A percentile compares a stretch with the other conserved stretches of the same genome.
Conservation (phyloP, 2,113 vertebrate genomes). For the Alces alces region DNA sequence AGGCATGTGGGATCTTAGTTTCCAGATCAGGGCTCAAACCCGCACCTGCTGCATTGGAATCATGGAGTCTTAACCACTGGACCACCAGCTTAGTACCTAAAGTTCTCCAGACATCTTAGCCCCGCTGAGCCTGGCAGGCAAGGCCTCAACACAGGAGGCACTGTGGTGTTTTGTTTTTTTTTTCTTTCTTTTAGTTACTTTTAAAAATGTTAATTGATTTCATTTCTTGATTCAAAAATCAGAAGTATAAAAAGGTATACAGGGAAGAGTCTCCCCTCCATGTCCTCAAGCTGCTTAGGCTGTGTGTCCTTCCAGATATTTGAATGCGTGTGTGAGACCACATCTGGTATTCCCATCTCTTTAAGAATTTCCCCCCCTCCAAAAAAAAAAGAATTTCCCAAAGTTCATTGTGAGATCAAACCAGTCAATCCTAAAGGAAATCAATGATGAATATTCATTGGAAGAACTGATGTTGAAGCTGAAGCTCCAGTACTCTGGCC, state of each 20-base stretch:
- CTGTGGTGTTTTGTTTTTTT: background rate
- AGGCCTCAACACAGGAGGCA: background rate
- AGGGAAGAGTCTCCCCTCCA: background rate
- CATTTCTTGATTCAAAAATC: background rate
- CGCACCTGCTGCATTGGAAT: background rate
- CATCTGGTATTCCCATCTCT: background rate
- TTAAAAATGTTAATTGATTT: background rate
- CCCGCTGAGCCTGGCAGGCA: background rate
- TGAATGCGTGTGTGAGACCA: background rate
- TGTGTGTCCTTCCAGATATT: background rate
- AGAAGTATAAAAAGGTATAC: background rate
- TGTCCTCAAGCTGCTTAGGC: background rate
- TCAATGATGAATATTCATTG: background rate
- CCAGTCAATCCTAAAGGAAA: background rate
- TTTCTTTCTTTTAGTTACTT: background rate
- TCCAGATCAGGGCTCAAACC: background rate
- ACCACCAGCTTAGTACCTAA: background rate
- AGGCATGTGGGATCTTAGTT: background rate
- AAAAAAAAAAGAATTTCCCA: background rate
- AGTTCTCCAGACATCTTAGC: background rate
- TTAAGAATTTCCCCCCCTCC: background rate
- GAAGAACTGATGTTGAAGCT: background rate
- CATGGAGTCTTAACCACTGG: background rate
- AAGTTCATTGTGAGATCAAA: background rate
- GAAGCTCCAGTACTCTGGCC: background rate